Evolutionary conservation across 2,888 invertebrate species (phyloP).

Genomic region (Rhynchonema sp.): DNA sequence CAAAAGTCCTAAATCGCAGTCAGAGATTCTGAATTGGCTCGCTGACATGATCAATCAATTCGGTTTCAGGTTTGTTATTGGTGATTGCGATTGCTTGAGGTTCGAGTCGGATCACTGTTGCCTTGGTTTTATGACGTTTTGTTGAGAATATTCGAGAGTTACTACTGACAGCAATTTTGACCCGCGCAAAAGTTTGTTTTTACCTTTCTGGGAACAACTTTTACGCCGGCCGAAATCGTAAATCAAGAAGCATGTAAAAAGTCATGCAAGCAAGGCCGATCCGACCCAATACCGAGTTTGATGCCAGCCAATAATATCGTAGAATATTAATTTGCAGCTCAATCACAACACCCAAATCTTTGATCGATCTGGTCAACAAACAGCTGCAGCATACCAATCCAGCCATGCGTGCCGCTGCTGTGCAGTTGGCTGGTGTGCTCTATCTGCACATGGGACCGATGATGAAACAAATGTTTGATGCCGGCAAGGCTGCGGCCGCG

Average conservation of each 20-base stretch:
- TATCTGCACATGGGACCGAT: neutral
- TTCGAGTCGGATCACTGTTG: neutral
- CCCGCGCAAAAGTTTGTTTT: too few relatives aligned
- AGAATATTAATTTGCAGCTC: too few relatives aligned
- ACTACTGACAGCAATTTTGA: too few relatives aligned
- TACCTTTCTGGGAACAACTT: too few relatives aligned
- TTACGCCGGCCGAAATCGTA: too few relatives aligned
- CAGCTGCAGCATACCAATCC: neutral
- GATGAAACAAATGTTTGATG: neutral
- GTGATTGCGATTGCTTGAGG: too few relatives aligned
- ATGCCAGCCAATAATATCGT: too few relatives aligned
- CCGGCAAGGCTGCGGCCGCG: neutral
- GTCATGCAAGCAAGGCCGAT: too few relatives aligned
- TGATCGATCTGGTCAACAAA: neutral
- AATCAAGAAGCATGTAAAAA: too few relatives aligned
- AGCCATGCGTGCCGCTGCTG: neutral
- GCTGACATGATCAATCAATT: neutral
- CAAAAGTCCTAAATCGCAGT: neutral
- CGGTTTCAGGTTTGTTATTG: neutral
- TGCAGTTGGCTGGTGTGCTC: neutral
- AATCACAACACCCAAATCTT: too few relatives aligned
- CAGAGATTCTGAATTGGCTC: neutral
- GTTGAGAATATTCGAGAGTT: too few relatives aligned
- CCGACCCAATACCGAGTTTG: too few relatives aligned
- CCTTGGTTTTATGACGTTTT: neutral